A percentile compares a stretch with the other conserved stretches of the same genome.
These are phyloP conservation scores for Coelogynopora nodosa DNA, from an alignment of 2,888 invertebrate genomes.

Conservation along the genomic window DNA sequence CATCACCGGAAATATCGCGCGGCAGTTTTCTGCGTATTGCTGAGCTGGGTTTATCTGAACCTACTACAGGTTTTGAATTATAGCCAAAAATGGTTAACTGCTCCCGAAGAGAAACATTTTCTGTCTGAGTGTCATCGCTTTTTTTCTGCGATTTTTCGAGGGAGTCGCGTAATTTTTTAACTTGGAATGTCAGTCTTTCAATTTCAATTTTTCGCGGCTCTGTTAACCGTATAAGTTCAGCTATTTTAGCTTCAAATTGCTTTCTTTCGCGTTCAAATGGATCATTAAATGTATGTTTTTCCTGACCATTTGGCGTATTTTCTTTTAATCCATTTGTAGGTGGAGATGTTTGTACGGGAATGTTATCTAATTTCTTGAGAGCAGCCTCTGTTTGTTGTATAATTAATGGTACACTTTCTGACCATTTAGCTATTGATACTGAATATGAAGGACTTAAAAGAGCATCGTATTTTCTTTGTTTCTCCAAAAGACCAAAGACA, in stretches of 20 bases:
- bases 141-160: constrained; percentile 26
- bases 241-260: constrained; percentile 36
- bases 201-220: constrained; percentile 41
- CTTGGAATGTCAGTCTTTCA: constrained; percentile 40
- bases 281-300: not conserved
- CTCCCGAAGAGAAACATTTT: not conserved
- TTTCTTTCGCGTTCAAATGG: constrained; percentile 40
- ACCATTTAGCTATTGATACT: not conserved
- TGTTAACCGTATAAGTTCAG: constrained; percentile 36
- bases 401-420: not conserved
- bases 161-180: constrained; percentile 22
- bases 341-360: not conserved
- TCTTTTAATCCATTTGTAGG: not conserved
- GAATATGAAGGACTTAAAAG: not conserved
- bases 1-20: not conserved
- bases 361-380: not conserved
- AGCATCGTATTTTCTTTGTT: not conserved
- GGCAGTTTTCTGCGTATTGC: not conserved
- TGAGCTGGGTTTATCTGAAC: not conserved
- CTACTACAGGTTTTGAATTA: not conserved
- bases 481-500: not conserved
- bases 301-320: not conserved
- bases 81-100: not conserved
- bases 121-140: not conserved
- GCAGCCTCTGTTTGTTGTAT: not conserved